Conservation (phyloP, 2,113 vertebrate species). For the Phainopepla nitens region DNA sequence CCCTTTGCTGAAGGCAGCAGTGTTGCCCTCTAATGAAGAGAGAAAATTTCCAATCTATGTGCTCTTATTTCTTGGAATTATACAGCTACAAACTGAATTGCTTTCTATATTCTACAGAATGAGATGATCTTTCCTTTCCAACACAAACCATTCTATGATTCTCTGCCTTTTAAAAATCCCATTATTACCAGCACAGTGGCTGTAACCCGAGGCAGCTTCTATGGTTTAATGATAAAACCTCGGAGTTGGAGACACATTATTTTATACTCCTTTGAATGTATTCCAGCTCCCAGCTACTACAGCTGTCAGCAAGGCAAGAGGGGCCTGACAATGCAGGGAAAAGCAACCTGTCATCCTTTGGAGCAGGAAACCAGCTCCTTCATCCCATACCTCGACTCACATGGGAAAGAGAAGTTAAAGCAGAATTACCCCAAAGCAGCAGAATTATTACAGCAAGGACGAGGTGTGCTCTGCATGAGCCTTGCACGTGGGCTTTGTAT, state of each 20-base stretch:
- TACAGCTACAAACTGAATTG: background rate
- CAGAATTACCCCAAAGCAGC: background rate
- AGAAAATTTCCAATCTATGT: background rate
- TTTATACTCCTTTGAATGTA: background rate
- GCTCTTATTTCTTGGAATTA: background rate
- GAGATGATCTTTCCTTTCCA: background rate
- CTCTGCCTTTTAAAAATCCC: background rate
- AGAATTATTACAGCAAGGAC: background rate
- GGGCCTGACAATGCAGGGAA: background rate
- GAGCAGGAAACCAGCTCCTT: background rate
- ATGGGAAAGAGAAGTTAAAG: background rate
- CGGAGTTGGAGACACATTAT: background rate
- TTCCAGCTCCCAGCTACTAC: background rate
- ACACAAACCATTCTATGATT: background rate
- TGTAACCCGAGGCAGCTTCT: background rate
- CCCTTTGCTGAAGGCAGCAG: background rate
- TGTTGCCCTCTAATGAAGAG: background rate
- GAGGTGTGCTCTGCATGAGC: background rate
- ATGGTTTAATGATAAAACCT: background rate
- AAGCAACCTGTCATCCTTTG: background rate
- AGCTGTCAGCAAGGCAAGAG: background rate
- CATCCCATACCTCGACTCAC: background rate
- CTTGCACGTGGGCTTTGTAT: background rate
- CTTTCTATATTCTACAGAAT: background rate
- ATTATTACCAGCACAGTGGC: background rate